phyloP scores from a whole-genome alignment of 2,888 invertebrate genomes.

The Schizotus pectinicornis region DNA sequence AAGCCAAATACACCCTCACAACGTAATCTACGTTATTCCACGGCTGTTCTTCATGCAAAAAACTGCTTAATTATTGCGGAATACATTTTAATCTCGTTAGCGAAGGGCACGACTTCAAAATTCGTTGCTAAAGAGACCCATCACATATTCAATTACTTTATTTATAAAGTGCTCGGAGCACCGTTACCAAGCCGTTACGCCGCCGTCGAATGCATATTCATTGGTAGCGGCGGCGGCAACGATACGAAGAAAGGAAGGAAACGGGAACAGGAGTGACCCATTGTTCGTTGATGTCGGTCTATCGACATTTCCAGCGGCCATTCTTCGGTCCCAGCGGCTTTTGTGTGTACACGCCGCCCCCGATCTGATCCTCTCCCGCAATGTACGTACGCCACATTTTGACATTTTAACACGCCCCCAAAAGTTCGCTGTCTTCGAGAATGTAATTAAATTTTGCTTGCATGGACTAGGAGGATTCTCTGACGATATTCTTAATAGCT shows the following conservation, averaged over 20 bases:
- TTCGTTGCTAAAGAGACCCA: conserved; percentile 1
- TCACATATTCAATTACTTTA: conserved; percentile 16
- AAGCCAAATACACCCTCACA: no score
- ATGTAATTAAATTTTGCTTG: conserved; percentile 20
- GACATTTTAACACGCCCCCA: background rate
- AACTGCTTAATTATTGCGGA: no score
- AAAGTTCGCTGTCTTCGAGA: background rate
- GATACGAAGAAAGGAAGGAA: conserved; percentile 1
- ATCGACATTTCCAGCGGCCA: conserved; percentile 13
- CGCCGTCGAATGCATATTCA: conserved; percentile 8
- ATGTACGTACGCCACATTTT: background rate
- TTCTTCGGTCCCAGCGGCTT: background rate
- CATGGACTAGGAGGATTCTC: conserved; percentile 12
- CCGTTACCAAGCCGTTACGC: conserved; percentile 3
- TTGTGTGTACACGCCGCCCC: background rate
- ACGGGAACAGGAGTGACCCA: conserved; percentile 13
- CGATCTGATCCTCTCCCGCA: conserved; percentile 4
- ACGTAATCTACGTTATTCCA: no score
- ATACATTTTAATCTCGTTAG: background rate
- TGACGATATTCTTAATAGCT: conserved; percentile 17
- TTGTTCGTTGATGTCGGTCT: conserved; percentile 13
- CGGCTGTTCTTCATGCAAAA: no score
- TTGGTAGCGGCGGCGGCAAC: background rate
- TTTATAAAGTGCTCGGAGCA: conserved; percentile 3
- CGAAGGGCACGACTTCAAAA: background rate